Conservation (phyloP, 2,797 vertebrate genomes). For the Silurus lanzhouensis region DNA sequence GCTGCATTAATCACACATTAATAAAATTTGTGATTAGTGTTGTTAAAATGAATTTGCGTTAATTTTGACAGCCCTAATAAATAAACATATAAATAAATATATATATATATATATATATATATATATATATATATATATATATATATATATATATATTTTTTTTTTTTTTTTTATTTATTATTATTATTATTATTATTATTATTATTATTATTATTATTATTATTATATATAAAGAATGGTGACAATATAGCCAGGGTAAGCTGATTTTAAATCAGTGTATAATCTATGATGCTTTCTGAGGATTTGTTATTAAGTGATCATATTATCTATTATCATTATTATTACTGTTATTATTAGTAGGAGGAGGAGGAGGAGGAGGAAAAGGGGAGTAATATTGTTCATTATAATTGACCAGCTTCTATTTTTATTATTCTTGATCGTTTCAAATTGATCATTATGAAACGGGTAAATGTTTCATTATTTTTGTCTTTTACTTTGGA, state of each 20-base stretch:
- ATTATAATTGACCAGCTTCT: neutral
- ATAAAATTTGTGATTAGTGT: no score
- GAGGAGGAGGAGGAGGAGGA: neutral
- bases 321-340: neutral
- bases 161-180: no score
- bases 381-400: neutral
- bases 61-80: no score
- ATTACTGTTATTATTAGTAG: neutral
- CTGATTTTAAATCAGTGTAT: slow-evolving; percentile 7
- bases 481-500: neutral
- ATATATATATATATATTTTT: no score
- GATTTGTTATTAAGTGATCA: neutral
- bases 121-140: no score
- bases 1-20: no score
- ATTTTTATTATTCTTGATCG: neutral
- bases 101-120: no score
- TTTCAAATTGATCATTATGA: slow-evolving; percentile 2
- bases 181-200: no score
- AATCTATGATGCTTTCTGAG: slow-evolving; percentile 2
- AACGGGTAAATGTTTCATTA: slow-evolving; percentile 13
- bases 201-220: no score
- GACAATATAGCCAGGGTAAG: neutral
- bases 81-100: no score
- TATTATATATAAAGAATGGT: slow-evolving; percentile 3
- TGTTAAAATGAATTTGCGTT: no score